These are phyloP conservation scores for Spisula solida DNA, from an alignment of 2,888 invertebrate species.

Conservation along the genomic window DNA sequence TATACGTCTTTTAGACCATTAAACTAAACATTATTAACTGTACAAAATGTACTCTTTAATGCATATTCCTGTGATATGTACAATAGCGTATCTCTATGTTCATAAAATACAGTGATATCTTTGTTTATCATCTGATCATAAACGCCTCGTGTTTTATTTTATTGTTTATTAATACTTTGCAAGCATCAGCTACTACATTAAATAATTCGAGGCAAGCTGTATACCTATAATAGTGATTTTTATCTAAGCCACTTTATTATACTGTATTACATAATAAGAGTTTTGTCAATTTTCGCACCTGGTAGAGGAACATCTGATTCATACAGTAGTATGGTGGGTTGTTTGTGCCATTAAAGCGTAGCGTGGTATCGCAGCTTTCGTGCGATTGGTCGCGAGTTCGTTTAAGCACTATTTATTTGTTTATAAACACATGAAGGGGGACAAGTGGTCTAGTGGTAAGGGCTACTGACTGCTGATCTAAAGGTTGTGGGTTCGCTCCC, in stretches of 20 bases:
- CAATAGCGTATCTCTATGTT: background rate
- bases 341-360: too few species aligned
- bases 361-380: too few species aligned
- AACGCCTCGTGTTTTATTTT: conserved; percentile 19
- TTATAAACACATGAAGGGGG: too few species aligned
- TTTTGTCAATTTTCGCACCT: conserved; percentile 17
- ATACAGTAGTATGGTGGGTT: background rate
- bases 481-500: too few species aligned
- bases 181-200: background rate
- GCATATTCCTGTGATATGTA: background rate
- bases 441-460: too few species aligned
- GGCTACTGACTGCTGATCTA: too few species aligned
- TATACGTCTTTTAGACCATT: too few species aligned
- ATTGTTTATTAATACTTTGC: conserved; percentile 11
- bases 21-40: background rate
- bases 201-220: background rate
- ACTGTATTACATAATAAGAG: background rate
- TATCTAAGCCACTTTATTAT: conserved; percentile 19
- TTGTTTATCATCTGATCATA: background rate
- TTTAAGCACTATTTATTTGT: too few species aligned
- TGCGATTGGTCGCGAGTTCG: too few species aligned
- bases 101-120: background rate
- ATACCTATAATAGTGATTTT: conserved; percentile 15
- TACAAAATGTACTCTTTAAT: background rate
- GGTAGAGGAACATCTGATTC: background rate